Base-by-base conservation (phyloP, 2,888 invertebrate species). In the Lycocerus yunnanus region DNA sequence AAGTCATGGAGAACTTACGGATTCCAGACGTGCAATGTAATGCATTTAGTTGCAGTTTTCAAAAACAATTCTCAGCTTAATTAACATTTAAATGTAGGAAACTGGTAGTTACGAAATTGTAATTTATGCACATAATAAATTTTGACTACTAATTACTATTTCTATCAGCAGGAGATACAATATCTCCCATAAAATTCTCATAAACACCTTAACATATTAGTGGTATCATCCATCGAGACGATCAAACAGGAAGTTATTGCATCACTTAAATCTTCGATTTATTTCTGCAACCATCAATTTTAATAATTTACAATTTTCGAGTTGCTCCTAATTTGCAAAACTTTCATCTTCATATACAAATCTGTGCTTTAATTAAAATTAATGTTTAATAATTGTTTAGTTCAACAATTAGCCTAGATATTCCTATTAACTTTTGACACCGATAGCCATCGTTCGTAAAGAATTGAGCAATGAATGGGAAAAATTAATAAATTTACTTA, bases 361-460 rank as follows among this genome's bases (percentile, higher is more conserved):
- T 18, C 61, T 63, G 13, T 13, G 20, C 13, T 63, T 63, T 15
- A 63, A 63, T 63, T 63, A 15, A 63, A 63, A 63, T 63, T 18
- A 63, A 63, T 63, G 16, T 63, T 63, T 63, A 11, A 15, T 63
- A 63, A 63, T 63, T 63, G 61, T 63, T 63, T 18, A 20, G 20
- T 18, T 63, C 13, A 13, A 68, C 61, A 71, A 71, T 68, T 72
- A 68, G 60, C 68, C 72, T 63, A 72, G 20, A 59, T 58, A 58
- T 60, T 61, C 20, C 24, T 58, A 58, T 72, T 72, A 68, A 58
- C 63, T 63, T 68, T 61, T 72, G 72, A 58, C 72, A 68, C 43
- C 63, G 68, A 68, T 72, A 43, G 43, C 43, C 43, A 43, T 43
- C 43, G n/a, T 43, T 43, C 43, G 43, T 43, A n/a, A 43, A 43